Evolutionary conservation across 1,140 invertebrate genomes (phyloP).

Genomic region (Lordiphosa mommai): DNA sequence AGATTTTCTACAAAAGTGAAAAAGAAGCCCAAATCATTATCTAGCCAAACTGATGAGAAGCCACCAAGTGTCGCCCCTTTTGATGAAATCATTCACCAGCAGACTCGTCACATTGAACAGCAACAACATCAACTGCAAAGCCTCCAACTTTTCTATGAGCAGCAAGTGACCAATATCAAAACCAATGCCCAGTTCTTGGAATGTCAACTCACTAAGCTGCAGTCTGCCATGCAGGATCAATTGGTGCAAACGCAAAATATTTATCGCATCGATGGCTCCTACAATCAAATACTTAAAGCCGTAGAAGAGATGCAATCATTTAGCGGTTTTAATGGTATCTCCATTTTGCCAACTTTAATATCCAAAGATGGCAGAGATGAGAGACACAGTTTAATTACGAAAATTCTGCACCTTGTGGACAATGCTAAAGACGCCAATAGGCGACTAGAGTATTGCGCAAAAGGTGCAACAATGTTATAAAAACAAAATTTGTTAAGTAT

Average conservation of each 20-base stretch:
- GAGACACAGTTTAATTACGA: conserved; percentile 4
- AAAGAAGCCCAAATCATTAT: neutral
- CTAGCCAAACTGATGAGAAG: neutral
- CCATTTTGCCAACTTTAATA: neutral
- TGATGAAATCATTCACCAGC: conserved; percentile 14
- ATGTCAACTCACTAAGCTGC: conserved; percentile 16
- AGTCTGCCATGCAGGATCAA: neutral
- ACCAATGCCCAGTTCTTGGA: conserved; percentile 23
- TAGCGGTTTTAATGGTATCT: neutral
- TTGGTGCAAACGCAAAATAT: neutral
- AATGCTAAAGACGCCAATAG: conserved; percentile 10
- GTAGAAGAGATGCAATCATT: conserved; percentile 5
- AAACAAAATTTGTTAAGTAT: no score
- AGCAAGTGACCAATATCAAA: conserved; percentile 37
- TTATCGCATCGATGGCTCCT: conserved; percentile 1
- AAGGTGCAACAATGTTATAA: neutral
- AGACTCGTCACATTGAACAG: conserved; percentile 21
- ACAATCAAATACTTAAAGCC: conserved; percentile 10
- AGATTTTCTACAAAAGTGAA: neutral
- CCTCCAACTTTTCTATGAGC: conserved; percentile 20
- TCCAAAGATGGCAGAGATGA: neutral
- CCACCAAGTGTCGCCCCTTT: neutral
- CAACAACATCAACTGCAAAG: conserved; percentile 6
- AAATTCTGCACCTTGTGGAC: neutral
- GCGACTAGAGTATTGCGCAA: neutral